phyloP scores from a whole-genome alignment of 2,888 invertebrate genomes.

The Digitonthophagus gazella region DNA sequence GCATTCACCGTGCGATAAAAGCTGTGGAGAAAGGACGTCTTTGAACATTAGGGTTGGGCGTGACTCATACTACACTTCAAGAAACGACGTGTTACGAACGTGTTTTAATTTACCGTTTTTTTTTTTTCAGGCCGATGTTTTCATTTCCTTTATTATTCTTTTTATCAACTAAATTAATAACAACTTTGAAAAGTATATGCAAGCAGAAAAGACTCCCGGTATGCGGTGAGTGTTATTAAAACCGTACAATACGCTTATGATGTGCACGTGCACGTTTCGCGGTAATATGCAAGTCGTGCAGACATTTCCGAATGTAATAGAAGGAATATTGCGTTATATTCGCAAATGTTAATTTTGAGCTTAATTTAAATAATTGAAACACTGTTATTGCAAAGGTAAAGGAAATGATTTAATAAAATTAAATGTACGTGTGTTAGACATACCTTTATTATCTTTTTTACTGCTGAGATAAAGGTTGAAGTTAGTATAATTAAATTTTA shows the following conservation, averaged over 20 bases:
- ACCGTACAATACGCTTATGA: neutral
- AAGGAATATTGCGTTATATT: neutral
- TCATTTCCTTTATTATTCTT: neutral
- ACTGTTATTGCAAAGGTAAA: no score
- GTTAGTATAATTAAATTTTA: no score
- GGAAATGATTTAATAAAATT: no score
- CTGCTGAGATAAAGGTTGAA: no score
- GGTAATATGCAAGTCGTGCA: neutral
- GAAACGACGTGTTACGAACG: neutral
- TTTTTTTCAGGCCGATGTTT: neutral
- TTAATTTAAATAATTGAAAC: no score
- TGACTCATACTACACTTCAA: neutral
- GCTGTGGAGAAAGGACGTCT: neutral
- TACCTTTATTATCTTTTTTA: no score
- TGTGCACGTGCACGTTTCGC: neutral
- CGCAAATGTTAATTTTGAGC: neutral
- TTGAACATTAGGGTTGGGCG: neutral
- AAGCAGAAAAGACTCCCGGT: neutral
- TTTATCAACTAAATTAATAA: neutral
- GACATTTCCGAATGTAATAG: neutral
- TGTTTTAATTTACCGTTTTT: neutral
- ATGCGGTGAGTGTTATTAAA: neutral
- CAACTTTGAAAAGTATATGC: neutral
- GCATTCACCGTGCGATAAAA: neutral
- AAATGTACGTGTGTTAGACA: no score